Percentiles rank a stretch among this genome's conserved stretches.
Conservation (phyloP, 2,888 invertebrate genomes). For the Orthosia gracilis region DNA sequence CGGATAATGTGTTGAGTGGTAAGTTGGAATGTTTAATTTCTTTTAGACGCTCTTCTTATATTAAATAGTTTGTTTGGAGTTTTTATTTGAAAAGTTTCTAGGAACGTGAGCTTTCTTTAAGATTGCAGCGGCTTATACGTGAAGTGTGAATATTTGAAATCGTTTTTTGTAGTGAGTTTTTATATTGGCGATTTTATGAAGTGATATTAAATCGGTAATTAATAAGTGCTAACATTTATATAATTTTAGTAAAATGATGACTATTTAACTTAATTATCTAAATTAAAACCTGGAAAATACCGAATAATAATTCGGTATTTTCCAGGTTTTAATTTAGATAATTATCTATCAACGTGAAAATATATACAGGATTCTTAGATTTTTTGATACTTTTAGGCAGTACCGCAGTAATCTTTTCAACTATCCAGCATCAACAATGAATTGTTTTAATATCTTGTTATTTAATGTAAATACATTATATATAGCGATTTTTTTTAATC, state of each 20-base stretch:
- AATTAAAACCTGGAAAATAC: neutral
- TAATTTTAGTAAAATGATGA: neutral
- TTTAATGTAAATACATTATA: neutral
- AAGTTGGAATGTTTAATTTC: conserved; percentile 56
- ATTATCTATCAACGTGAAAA: neutral
- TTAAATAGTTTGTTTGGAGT: conserved; percentile 26
- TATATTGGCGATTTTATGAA: neutral
- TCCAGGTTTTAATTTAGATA: too few species aligned
- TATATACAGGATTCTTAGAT: neutral
- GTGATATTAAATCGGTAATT: neutral
- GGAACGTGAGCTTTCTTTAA: conserved; percentile 18
- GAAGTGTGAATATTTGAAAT: conserved; percentile 22
- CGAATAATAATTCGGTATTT: neutral
- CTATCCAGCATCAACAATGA: too few species aligned
- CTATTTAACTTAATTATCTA: too few species aligned
- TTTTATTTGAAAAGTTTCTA: conserved; percentile 18
- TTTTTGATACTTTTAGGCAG: too few species aligned
- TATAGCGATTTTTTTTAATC: neutral
- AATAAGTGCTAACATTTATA: neutral
- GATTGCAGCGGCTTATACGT: neutral
- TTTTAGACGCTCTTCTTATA: conserved; percentile 29
- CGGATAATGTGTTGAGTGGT: conserved; percentile 65
- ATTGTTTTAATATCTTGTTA: too few species aligned
- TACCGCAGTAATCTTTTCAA: too few species aligned
- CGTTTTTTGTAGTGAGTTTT: neutral